Evolutionary conservation across 2,113 vertebrate genomes (phyloP).

Genomic region (Hystrix brachyura): DNA sequence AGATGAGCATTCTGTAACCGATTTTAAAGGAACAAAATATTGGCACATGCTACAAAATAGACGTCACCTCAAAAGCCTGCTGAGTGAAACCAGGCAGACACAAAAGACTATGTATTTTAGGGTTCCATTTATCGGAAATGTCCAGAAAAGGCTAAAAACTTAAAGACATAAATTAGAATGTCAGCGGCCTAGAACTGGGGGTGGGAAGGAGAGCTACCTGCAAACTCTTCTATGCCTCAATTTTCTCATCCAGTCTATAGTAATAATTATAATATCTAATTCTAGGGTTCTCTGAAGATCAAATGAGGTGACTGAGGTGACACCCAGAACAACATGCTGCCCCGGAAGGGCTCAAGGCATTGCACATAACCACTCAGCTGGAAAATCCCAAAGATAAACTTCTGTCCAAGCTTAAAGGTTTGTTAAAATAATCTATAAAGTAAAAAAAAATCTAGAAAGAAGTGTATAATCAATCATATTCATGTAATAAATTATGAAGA

Average conservation of each 20-base stretch:
- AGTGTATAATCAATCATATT: background rate
- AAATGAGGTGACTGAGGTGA: conserved; percentile 55
- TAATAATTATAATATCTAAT: background rate
- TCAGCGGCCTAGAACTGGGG: background rate
- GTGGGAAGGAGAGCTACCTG: background rate
- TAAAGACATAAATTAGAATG: background rate
- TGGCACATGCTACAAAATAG: background rate
- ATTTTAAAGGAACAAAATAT: conserved; percentile 51
- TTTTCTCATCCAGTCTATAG: background rate
- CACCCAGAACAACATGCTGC: background rate
- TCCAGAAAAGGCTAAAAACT: conserved; percentile 13
- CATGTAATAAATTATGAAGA: conserved; percentile 38
- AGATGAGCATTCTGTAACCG: conserved; percentile 8
- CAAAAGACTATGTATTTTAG: background rate
- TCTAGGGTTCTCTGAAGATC: conserved; percentile 32
- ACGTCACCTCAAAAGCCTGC: background rate
- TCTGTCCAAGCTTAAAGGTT: background rate
- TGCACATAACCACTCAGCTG: background rate
- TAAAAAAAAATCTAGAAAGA: background rate
- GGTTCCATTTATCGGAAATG: background rate
- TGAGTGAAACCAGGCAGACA: conserved; percentile 17
- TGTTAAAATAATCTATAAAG: background rate
- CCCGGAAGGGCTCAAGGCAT: background rate
- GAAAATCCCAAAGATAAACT: background rate
- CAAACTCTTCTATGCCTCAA: background rate